A percentile compares a stretch with the other conserved stretches of the same genome.
These are phyloP conservation scores for Harpagoxenus sublaevis DNA, from an alignment of 2,888 invertebrate species.

Conservation along the genomic window DNA sequence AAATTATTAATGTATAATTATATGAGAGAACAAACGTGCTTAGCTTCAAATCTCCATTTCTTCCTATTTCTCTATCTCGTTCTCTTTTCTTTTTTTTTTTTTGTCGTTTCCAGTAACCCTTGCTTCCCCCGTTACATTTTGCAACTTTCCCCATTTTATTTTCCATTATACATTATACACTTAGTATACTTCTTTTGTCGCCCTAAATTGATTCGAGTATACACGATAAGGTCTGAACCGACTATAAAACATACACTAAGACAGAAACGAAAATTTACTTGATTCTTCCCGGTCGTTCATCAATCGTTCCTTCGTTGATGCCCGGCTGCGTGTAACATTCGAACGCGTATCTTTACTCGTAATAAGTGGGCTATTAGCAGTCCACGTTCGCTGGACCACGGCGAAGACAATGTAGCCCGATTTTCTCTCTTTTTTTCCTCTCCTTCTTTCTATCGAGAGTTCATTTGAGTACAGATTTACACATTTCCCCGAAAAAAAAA, in stretches of 20 bases:
- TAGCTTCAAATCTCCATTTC: constrained; percentile 61
- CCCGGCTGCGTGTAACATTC: constrained; percentile 23
- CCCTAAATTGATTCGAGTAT: constrained; percentile 66
- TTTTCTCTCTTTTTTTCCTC: background rate
- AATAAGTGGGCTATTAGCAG: constrained; percentile 40
- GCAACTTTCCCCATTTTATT: constrained; percentile 50
- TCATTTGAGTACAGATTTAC: constrained; percentile 70
- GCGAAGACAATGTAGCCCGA: constrained; percentile 44
- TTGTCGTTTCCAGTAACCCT: constrained; percentile 45
- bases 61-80: constrained; percentile 5
- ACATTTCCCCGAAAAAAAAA: constrained; percentile 56
- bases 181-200: constrained; percentile 59
- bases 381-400: constrained; percentile 35
- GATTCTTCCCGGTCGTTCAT: constrained; percentile 46
- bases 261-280: constrained; percentile 58
- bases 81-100: constrained; percentile 24
- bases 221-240: constrained; percentile 60
- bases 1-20: constrained; percentile 83
- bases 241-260: constrained; percentile 64
- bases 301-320: constrained; percentile 40
- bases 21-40: constrained; percentile 80
- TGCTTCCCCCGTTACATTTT: constrained; percentile 66
- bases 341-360: constrained; percentile 42
- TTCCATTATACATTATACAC: constrained; percentile 69
- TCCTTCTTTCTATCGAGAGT: constrained; percentile 22